A percentile compares a stretch with the other conserved stretches of the same genome.
Conservation (phyloP, 2,888 invertebrate genomes). For the Carcina quercana region DNA sequence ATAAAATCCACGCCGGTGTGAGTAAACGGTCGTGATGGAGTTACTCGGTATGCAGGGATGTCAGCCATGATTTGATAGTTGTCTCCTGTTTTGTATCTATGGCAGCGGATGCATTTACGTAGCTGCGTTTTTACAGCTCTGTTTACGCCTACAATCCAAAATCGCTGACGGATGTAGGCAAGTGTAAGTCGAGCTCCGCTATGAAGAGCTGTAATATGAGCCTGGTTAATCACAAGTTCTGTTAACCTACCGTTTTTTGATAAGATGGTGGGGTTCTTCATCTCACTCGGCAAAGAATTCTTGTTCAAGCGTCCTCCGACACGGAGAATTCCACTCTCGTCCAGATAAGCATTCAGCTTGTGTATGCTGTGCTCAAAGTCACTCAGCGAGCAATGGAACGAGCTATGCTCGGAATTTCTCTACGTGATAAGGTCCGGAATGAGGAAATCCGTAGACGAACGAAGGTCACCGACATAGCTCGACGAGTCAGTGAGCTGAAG, state of each 20-base stretch:
- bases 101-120: constrained; percentile 5
- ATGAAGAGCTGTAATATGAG: not conserved
- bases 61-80: constrained; percentile 4
- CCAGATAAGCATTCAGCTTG: too few relatives aligned
- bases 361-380: too few relatives aligned
- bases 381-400: too few relatives aligned
- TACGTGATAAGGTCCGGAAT: too few relatives aligned
- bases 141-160: constrained; percentile 8
- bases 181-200: constrained; percentile 1
- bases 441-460: too few relatives aligned
- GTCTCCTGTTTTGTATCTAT: constrained; percentile 1
- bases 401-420: too few relatives aligned
- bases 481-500: too few relatives aligned
- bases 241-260: not conserved
- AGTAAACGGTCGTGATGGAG: not conserved
- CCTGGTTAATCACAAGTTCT: not conserved
- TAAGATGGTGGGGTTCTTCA: not conserved
- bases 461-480: too few relatives aligned
- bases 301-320: constrained; percentile 3
- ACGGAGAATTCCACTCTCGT: too few relatives aligned
- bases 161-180: not conserved
- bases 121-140: constrained; percentile 5
- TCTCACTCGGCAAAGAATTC: not conserved
- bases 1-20: constrained; percentile 11
- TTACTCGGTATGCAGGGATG: not conserved